Percentiles rank a stretch among this genome's conserved stretches.
phyloP scores from a whole-genome alignment of 1,140 invertebrate species.

The Druon quercuslanigerum region DNA sequence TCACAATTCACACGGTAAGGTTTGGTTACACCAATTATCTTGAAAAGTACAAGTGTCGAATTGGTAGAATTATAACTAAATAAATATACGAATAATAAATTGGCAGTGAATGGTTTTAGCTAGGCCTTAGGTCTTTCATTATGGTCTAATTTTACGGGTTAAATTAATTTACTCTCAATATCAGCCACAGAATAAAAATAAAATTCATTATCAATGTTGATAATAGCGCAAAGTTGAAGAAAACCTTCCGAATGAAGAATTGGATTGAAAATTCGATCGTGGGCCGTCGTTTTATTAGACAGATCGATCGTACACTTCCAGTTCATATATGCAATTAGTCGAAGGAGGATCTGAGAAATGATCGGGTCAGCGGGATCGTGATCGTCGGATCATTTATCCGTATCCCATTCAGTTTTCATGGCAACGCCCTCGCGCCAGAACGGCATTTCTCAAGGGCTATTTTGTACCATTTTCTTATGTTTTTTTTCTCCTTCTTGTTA shows the following conservation, averaged over 20 bases:
- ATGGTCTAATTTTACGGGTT: too few species aligned
- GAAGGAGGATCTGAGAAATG: constrained; percentile 58
- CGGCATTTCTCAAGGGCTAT: constrained; percentile 67
- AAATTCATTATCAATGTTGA: too few species aligned
- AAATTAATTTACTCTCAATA: too few species aligned
- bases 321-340: constrained; percentile 39
- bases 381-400: constrained; percentile 53
- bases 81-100: not conserved
- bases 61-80: constrained; percentile 10
- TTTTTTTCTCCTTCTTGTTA: constrained; percentile 55
- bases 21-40: not conserved
- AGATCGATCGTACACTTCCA: constrained; percentile 19
- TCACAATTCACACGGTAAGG: not conserved
- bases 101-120: not conserved
- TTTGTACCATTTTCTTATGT: constrained; percentile 67
- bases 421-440: constrained; percentile 52
- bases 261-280: constrained; percentile 17
- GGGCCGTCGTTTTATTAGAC: constrained; percentile 12
- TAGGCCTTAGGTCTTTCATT: not conserved
- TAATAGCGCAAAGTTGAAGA: too few species aligned
- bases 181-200: too few species aligned
- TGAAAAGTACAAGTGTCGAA: not conserved
- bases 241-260: not conserved
- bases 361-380: constrained; percentile 56
- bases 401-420: constrained; percentile 52